phyloP scores from a whole-genome alignment of 1,140 invertebrate genomes.

The Berghia stephanieae region DNA sequence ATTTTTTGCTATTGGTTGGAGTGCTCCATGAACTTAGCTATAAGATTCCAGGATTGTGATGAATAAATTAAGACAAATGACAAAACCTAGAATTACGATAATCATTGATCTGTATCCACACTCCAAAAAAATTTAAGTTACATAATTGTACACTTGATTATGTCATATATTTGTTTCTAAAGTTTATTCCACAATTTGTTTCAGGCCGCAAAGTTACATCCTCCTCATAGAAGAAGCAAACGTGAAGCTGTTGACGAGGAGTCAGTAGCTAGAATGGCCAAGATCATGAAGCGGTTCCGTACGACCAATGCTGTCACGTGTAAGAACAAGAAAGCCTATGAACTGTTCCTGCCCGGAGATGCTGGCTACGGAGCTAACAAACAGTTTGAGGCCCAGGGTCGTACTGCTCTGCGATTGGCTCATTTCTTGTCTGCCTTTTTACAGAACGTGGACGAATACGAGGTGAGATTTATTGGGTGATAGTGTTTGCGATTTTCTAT shows the following conservation, averaged over 20 bases:
- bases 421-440: slow-evolving; percentile 95
- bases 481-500: no score
- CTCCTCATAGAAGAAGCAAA: slow-evolving; percentile 46
- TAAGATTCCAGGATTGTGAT: no score
- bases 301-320: slow-evolving; percentile 51
- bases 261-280: slow-evolving; percentile 48
- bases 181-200: no score
- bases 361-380: slow-evolving; percentile 82
- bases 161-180: no score
- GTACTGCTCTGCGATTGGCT: slow-evolving; percentile 91
- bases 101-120: no score
- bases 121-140: no score
- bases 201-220: no score
- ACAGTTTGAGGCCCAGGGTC: slow-evolving; percentile 71
- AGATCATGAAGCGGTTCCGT: slow-evolving; percentile 51
- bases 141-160: no score
- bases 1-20: no score
- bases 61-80: no score
- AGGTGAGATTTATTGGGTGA: slow-evolving; percentile 64
- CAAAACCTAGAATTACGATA: no score
- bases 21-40: no score
- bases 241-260: slow-evolving; percentile 50
- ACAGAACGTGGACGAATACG: slow-evolving; percentile 91
- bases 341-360: slow-evolving; percentile 63
- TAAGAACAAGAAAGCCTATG: slow-evolving; percentile 44